phyloP scores from a whole-genome alignment of 92 coral and sea anemone species.

The Palythoa heliodiscus region DNA sequence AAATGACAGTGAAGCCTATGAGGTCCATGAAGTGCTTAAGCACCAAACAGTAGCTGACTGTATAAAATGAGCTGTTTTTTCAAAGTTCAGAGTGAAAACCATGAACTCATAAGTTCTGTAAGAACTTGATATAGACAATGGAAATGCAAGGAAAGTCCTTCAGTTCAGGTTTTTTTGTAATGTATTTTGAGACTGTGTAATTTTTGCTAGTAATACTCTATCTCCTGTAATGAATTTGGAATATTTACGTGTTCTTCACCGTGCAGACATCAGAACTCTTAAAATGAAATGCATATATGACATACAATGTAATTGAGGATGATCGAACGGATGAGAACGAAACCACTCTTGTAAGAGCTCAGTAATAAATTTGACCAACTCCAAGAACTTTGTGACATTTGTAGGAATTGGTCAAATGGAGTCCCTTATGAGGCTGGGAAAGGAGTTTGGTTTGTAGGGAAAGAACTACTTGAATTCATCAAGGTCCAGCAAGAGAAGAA shows the following conservation, averaged over 20 bases:
- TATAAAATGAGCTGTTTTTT: no score
- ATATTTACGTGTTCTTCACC: not conserved
- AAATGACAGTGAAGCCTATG: no score
- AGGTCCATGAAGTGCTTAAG: no score
- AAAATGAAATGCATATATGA: not conserved
- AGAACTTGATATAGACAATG: no score
- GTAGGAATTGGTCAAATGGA: constrained; percentile 15
- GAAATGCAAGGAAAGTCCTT: no score
- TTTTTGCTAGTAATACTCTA: no score
- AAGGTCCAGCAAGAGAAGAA: constrained; percentile 13
- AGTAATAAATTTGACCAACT: constrained; percentile 9
- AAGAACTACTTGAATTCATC: constrained; percentile 36
- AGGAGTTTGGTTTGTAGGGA: constrained; percentile 44
- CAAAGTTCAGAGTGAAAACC: no score
- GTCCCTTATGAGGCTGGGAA: constrained; percentile 16
- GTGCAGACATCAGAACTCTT: not conserved
- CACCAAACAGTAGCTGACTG: no score
- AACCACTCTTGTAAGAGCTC: not conserved
- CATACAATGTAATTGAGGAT: not conserved
- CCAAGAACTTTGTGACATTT: constrained; percentile 8
- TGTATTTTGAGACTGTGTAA: no score
- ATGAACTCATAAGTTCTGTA: no score
- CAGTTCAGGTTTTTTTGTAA: no score
- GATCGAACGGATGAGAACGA: not conserved
- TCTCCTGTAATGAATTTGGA: not conserved